Percentiles rank a stretch among this genome's conserved stretches.
Evolutionary conservation across 1,140 invertebrate genomes (phyloP).

Genomic region (Dreissena rostriformis): DNA sequence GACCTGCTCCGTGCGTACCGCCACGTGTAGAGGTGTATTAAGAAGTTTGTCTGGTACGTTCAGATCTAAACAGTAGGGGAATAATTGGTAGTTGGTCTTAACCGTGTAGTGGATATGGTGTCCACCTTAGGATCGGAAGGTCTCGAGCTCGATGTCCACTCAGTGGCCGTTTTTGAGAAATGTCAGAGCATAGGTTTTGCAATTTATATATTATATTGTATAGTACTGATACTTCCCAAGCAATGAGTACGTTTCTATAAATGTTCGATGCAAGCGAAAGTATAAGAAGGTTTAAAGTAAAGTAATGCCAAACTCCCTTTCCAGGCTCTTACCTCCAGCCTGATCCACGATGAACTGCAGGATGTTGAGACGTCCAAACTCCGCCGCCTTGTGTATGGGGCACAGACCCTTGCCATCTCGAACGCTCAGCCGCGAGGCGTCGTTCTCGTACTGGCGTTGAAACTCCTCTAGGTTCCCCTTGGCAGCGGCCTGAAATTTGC

Average conservation of each 20-base stretch:
- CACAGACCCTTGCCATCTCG: slow-evolving; percentile 88
- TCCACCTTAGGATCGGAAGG: too few relatives aligned
- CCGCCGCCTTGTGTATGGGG: slow-evolving; percentile 90
- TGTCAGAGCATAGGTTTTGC: too few relatives aligned
- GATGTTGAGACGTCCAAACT: slow-evolving; percentile 88
- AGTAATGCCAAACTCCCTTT: too few relatives aligned
- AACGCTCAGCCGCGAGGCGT: slow-evolving; percentile 86
- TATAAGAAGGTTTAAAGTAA: too few relatives aligned
- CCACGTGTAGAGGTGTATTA: slow-evolving; percentile 91
- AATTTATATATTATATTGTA: too few relatives aligned
- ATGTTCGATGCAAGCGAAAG: too few relatives aligned
- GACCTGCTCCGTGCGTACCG: slow-evolving; percentile 88
- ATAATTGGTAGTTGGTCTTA: too few relatives aligned
- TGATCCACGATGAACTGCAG: slow-evolving; percentile 88
- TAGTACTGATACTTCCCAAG: too few relatives aligned
- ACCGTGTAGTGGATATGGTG: too few relatives aligned
- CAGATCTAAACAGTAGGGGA: slow-evolving; percentile 13
- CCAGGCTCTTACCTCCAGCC: slow-evolving; percentile 85
- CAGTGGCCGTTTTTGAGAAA: too few relatives aligned
- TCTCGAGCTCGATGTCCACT: too few relatives aligned
- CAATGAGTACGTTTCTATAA: too few relatives aligned
- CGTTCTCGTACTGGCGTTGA: slow-evolving; percentile 86
- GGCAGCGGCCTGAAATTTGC: slow-evolving; percentile 87
- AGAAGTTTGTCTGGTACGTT: slow-evolving; percentile 85
- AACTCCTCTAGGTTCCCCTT: slow-evolving; percentile 91